A percentile compares a stretch with the other conserved stretches of the same genome.
phyloP scores from a whole-genome alignment of 2,888 invertebrate species.

The Tuta absoluta region DNA sequence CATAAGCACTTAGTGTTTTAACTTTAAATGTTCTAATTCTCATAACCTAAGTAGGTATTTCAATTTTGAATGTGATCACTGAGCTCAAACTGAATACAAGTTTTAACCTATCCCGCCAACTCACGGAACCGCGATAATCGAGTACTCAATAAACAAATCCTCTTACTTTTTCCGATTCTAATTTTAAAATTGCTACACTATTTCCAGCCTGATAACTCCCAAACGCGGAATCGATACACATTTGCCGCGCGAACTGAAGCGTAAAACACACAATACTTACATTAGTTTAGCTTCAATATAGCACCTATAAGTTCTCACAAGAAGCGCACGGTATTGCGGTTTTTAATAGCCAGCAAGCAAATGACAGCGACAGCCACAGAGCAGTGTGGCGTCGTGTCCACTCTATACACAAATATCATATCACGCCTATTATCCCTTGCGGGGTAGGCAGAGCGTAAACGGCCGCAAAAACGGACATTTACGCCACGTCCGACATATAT shows the following conservation, averaged over 20 bases:
- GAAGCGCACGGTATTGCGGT: no score
- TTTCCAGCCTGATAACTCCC: slow-evolving; percentile 17
- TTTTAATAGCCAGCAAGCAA: no score
- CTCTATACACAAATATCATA: no score
- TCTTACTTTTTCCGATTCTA: slow-evolving; percentile 4
- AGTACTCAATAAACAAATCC: background rate
- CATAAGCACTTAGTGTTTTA: background rate
- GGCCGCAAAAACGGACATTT: no score
- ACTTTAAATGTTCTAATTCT: no score
- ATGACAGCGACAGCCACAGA: no score
- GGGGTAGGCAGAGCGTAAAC: no score
- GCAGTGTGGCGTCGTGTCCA: no score
- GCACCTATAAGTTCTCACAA: background rate
- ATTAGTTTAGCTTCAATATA: no score
- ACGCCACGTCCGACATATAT: no score
- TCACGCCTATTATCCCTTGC: no score
- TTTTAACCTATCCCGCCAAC: background rate
- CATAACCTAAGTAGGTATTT: no score
- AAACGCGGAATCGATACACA: slow-evolving; percentile 17
- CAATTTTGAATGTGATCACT: background rate
- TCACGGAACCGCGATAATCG: background rate
- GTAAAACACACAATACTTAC: background rate
- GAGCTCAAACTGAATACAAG: background rate
- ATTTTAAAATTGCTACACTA: background rate
- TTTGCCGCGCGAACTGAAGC: slow-evolving; percentile 13